Evolutionary conservation across 2,113 vertebrate genomes (phyloP), one percentile per base, ranked within the genome.

Genomic region (Rissa tridactyla): DNA sequence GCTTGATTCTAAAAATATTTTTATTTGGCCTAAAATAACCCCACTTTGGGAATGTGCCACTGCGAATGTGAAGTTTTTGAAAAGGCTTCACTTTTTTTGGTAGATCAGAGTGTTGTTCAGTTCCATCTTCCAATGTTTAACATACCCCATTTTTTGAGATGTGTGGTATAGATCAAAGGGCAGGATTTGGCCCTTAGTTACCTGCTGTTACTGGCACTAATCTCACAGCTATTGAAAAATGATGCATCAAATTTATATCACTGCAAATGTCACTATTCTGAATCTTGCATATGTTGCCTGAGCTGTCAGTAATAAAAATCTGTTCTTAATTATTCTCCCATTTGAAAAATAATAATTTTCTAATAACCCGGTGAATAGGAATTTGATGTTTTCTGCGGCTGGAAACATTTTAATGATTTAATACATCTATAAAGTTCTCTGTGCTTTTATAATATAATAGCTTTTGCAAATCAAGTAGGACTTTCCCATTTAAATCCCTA

Each of bases 221-320:
- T 66, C 75, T 95, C 69, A 61, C 34, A 88, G 52, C 73, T 91
- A 58, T 52, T 94, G 69, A 89, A 94, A 92, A 96, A 72, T 94
- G 36, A 92, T 84, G 54, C 70, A 91, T 95, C 96, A 91, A 86
- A 82, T 94, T 89, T 94, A 70, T 79, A 75, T 94, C 34, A 27
- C 81, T 95, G 86, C 82, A 94, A 92, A 92, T 95, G 91, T 91
- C 94, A 94, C 66, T 92, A 36, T 82, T 87, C 91, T 89, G 92
- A 89, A 72, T 91, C 64, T 82, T 95, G 49, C 83, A 94, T 80
- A 87, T 94, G 79, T 87, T 95, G 89, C 84, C 58, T 91, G 70
- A 94, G 86, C 92, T 92, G 77, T 95, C 88, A 87, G 70, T 92
- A 96, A 90, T 91, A 95, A 95, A 94, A 95, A 92, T 95, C 91